Base-by-base conservation (phyloP, 2,113 vertebrate species). In the Andinoacara biseriatus region DNA sequence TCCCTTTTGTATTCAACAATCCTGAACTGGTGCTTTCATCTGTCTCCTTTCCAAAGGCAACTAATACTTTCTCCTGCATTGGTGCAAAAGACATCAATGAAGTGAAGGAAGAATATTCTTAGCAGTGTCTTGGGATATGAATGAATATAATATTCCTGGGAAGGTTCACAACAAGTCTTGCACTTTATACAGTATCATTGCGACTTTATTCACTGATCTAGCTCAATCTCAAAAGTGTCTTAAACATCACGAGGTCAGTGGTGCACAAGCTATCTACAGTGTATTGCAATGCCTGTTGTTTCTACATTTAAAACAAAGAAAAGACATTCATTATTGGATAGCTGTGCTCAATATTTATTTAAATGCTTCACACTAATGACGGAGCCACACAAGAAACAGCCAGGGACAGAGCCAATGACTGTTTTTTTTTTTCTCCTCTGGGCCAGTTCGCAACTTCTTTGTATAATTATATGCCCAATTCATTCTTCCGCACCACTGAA, bases 81-180 rank as follows among this genome's bases (percentile, higher is more conserved):
- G 82, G 82, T 87, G 91, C 58, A 90, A 82, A 89, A 91, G 78
- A 76, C 82, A 84, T 85, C 52, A 77, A 20, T 61, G 79, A 85
- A 62, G 81, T 38, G 74, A 87, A 81, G 78, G 52, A 60, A 38
- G 54, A 52, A 82, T 59, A 85, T 86, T 90, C 63, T 83, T 81
- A 62, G 63, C 67, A 65, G 49, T 62, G 76, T 82, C 63, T 75
- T 65, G 60, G 60, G 82, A 90, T 78, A 86, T 82, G 81, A 90
- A 90, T 84, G 46, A 85, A 81, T 88, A 86, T 84, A 86, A 88
- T 87, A 82, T 87, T 86, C 84, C 62, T 62, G 33, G 24, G 74
- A 83, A 84, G 78, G 76, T 87, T 89, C 76, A 56, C 38, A 77
- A 74, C 26, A 57, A 86, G 74, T 26, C 80, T 75, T 69, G 82